Evolutionary conservation across 2,797 vertebrate genomes (phyloP).

Genomic region (Syngnathus rostellatus): DNA sequence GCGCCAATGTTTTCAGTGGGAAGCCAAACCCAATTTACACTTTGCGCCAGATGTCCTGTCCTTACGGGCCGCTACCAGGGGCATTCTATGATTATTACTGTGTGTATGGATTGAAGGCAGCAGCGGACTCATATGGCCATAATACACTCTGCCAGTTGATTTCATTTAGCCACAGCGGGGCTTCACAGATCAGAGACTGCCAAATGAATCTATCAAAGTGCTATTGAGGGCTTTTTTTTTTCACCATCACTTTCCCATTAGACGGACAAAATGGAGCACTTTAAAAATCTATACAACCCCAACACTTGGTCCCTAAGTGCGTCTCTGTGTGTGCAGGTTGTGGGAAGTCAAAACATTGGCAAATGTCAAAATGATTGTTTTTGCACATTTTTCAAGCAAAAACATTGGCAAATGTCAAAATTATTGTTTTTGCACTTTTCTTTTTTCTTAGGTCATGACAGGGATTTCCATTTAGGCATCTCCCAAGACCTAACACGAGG

Average conservation of each 20-base stretch:
- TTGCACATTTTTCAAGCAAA: conserved; percentile 25
- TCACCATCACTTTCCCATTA: conserved; percentile 64
- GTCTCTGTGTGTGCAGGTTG: conserved; percentile 27
- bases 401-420: conserved; percentile 62
- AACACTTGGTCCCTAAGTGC: conserved; percentile 53
- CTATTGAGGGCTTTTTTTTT: conserved; percentile 24
- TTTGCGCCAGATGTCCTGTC: conserved; percentile 45
- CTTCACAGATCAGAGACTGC: conserved; percentile 48
- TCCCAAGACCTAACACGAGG: conserved; percentile 2
- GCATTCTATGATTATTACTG: conserved; percentile 47
- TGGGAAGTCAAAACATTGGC: conserved; percentile 47
- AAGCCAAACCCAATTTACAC: conserved; percentile 42
- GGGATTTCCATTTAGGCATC: conserved; percentile 33
- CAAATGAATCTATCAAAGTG: conserved; percentile 64
- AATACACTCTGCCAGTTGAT: conserved; percentile 52
- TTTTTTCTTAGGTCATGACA: conserved; percentile 13
- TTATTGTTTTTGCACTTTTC: conserved; percentile 50
- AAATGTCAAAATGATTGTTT: conserved; percentile 63
- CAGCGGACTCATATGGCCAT: conserved; percentile 43
- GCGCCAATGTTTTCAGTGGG: conserved; percentile 33
- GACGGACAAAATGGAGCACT: conserved; percentile 55
- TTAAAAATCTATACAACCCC: conserved; percentile 60
- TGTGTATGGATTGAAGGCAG: conserved; percentile 54
- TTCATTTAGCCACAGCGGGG: conserved; percentile 61
- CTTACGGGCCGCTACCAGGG: conserved; percentile 46